Percentiles rank a stretch among this genome's conserved stretches.
phyloP scores from a whole-genome alignment of 2,797 vertebrate species.

The Potorous gilbertii region DNA sequence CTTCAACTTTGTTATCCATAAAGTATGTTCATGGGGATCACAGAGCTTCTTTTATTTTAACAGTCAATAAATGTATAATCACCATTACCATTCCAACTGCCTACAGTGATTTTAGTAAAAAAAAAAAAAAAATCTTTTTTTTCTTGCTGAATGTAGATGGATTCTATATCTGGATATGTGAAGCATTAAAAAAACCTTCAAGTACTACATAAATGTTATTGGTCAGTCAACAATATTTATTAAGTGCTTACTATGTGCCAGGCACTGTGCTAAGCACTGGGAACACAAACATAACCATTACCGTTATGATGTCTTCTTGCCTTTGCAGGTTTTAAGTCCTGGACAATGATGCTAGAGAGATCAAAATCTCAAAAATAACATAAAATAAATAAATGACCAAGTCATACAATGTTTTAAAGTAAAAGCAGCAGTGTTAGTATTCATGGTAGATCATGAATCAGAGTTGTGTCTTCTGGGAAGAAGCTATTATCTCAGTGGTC shows the following conservation, averaged over 20 bases:
- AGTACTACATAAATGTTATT: not conserved
- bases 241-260: not conserved
- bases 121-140: constrained; percentile 18
- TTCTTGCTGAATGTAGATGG: constrained; percentile 28
- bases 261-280: not conserved
- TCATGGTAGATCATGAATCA: not conserved
- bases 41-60: constrained; percentile 37
- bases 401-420: not conserved
- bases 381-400: not conserved
- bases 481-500: not conserved
- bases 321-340: not conserved
- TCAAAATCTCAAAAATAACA: not conserved
- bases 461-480: not conserved
- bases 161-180: not conserved
- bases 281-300: not conserved
- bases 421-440: not conserved
- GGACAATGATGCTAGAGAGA: not conserved
- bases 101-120: constrained; percentile 26
- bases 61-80: constrained; percentile 46
- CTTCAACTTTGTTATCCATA: constrained; percentile 47
- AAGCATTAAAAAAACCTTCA: not conserved
- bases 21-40: constrained; percentile 53
- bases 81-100: not conserved
- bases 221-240: not conserved
- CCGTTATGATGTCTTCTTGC: not conserved